Conservation (phyloP, 1,140 invertebrate species). For the Drosophila virilis region DNA sequence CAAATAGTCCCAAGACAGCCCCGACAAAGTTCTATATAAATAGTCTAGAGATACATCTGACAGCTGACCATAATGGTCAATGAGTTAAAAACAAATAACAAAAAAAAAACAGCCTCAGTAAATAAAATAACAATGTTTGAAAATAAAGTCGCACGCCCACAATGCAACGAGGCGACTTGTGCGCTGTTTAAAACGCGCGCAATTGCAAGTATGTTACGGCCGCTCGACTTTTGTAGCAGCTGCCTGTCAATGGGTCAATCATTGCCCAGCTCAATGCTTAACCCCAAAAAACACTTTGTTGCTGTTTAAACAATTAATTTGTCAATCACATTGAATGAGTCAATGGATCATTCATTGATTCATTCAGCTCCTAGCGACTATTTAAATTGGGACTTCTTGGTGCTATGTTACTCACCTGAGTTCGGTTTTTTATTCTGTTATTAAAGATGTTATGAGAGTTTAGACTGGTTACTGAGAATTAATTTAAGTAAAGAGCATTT, state of each 20-base stretch:
- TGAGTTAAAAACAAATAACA: slow-evolving; percentile 6
- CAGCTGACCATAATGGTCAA: slow-evolving; percentile 48
- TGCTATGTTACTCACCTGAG: not conserved
- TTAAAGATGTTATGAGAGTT: too few relatives aligned
- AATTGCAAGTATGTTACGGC: slow-evolving; percentile 11
- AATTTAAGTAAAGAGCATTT: too few relatives aligned
- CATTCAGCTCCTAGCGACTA: slow-evolving; percentile 10
- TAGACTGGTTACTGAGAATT: too few relatives aligned
- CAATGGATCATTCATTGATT: slow-evolving; percentile 1
- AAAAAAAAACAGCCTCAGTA: slow-evolving; percentile 13
- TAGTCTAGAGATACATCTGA: slow-evolving; percentile 23
- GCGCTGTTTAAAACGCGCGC: slow-evolving; percentile 46
- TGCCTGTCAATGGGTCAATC: slow-evolving; percentile 57
- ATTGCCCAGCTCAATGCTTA: slow-evolving; percentile 52
- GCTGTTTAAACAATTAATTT: slow-evolving; percentile 55
- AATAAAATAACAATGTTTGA: slow-evolving; percentile 32
- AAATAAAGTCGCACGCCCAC: slow-evolving; percentile 38
- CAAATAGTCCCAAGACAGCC: slow-evolving; percentile 33
- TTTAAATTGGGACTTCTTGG: slow-evolving; percentile 15
- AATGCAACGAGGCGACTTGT: slow-evolving; percentile 27
- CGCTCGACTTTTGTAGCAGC: slow-evolving; percentile 35
- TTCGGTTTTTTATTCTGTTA: too few relatives aligned
- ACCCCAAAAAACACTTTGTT: slow-evolving; percentile 60
- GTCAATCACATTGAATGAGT: slow-evolving; percentile 55
- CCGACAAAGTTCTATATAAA: slow-evolving; percentile 9